These are phyloP conservation scores for Semicossyphus pulcher DNA, from an alignment of 2,113 vertebrate genomes.

Conservation along the genomic window DNA sequence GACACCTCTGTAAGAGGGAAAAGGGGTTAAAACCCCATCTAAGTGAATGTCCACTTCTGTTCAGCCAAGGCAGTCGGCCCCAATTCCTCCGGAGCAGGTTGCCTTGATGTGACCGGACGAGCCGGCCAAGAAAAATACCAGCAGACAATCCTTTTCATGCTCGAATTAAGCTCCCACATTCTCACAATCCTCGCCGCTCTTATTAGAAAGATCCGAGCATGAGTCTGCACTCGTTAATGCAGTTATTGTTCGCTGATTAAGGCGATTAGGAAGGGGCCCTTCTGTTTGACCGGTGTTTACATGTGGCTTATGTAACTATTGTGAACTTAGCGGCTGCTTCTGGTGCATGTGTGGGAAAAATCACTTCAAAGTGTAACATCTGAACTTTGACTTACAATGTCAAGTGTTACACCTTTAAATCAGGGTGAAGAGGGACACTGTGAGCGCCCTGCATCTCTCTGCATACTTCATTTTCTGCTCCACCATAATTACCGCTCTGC, in stretches of 20 bases:
- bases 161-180: conserved; percentile 75
- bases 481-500: conserved; percentile 49
- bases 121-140: conserved; percentile 78
- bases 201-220: conserved; percentile 65
- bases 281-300: conserved; percentile 33
- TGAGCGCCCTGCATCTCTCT: conserved; percentile 8
- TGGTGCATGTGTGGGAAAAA: background rate
- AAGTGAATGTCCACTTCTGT: conserved; percentile 37
- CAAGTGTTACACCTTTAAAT: background rate
- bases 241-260: conserved; percentile 77
- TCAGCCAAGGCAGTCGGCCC: conserved; percentile 43
- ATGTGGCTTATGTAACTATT: background rate
- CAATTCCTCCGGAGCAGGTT: conserved; percentile 49
- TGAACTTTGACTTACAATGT: conserved; percentile 11
- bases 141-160: conserved; percentile 78
- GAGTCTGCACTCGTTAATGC: conserved; percentile 74
- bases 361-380: conserved; percentile 2
- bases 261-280: conserved; percentile 55
- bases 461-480: conserved; percentile 24
- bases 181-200: conserved; percentile 56
- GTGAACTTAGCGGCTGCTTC: background rate
- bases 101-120: conserved; percentile 70
- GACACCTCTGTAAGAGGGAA: conserved; percentile 30
- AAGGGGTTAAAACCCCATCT: conserved; percentile 38
- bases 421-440: conserved; percentile 8